phyloP scores from a whole-genome alignment of 2,113 vertebrate genomes.

The Cariama cristata region DNA sequence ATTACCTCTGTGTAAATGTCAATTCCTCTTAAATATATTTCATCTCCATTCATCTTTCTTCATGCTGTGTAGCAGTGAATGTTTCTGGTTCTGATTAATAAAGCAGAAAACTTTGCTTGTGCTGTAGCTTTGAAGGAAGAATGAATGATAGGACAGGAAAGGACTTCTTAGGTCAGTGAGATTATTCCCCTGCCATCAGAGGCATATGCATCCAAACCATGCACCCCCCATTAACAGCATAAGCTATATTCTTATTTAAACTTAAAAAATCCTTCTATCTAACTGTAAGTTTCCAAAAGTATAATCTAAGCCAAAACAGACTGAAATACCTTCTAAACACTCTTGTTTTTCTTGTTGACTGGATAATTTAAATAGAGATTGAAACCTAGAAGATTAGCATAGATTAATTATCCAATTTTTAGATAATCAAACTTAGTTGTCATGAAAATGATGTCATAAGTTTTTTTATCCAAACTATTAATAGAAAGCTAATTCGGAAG shows the following conservation, averaged over 20 bases:
- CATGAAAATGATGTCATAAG: background rate
- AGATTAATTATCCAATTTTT: background rate
- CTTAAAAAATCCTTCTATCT: background rate
- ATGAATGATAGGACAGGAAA: background rate
- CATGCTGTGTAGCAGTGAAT: background rate
- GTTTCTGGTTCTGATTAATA: background rate
- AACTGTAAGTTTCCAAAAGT: background rate
- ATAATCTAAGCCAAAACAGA: background rate
- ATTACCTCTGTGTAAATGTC: background rate
- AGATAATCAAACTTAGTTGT: background rate
- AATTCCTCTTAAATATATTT: background rate
- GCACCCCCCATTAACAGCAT: background rate
- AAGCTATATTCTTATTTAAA: background rate
- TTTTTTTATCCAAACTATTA: background rate
- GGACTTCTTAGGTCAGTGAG: background rate
- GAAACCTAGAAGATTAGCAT: background rate
- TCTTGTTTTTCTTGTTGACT: background rate
- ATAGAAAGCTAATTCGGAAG: background rate
- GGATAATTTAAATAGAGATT: background rate
- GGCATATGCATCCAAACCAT: background rate
- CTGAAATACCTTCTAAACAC: background rate
- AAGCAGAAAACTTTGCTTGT: background rate
- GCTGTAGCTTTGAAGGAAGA: background rate
- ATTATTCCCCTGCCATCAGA: background rate
- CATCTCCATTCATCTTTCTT: background rate